A percentile compares a stretch with the other conserved stretches of the same genome.
Evolutionary conservation across 2,888 invertebrate genomes (phyloP).

Genomic region (Bruchidius siliquastri): DNA sequence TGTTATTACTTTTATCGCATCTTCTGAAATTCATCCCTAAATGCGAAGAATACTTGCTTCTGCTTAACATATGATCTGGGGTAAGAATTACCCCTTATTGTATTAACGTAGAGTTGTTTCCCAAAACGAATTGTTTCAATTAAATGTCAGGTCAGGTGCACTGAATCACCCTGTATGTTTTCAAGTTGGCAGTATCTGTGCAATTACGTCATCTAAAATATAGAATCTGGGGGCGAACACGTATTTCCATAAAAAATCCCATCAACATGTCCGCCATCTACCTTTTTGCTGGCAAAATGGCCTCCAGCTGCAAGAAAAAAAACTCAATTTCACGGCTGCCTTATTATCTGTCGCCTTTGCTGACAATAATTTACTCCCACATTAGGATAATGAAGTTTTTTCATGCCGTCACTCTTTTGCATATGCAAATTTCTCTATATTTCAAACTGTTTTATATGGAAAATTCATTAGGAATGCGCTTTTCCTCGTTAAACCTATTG

Average conservation of each 20-base stretch:
- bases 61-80: too few species aligned
- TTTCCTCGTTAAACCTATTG: neutral
- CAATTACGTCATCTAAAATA: neutral
- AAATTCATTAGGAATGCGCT: neutral
- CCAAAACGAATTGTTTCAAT: too few species aligned
- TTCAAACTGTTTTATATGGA: neutral
- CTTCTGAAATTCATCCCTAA: too few species aligned
- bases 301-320: neutral
- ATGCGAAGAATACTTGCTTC: too few species aligned
- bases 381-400: slow-evolving; percentile 15
- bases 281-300: neutral
- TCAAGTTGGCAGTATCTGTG: neutral
- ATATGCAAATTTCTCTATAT: slow-evolving; percentile 10
- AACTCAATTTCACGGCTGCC: slow-evolving; percentile 7
- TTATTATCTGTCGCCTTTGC: slow-evolving; percentile 3
- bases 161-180: too few species aligned
- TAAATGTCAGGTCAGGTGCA: too few species aligned
- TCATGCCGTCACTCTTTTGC: slow-evolving; percentile 10
- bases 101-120: too few species aligned
- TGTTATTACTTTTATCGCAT: too few species aligned
- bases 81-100: too few species aligned
- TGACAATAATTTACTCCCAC: slow-evolving; percentile 13
- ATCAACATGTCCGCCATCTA: neutral
- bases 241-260: neutral
- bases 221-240: neutral